Base-by-base conservation (phyloP, 2,888 invertebrate genomes). In the Erannis defoliaria region DNA sequence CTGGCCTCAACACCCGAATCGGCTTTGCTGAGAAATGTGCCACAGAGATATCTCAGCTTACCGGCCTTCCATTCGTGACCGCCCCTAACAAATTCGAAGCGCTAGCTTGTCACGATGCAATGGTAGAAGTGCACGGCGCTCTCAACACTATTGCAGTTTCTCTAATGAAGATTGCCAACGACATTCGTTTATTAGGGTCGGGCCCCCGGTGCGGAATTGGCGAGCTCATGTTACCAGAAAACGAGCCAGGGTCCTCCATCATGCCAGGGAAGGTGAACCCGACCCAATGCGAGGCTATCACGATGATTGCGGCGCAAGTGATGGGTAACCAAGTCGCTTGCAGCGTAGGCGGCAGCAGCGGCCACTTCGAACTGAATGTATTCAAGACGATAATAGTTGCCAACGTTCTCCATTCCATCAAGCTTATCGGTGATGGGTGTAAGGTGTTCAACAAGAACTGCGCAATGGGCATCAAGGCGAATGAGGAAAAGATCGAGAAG, bases 211-310 rank as follows among this genome's bases (percentile, higher is more conserved):
- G 98, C 81, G 99, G 99, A 0, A 93, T 99, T 0, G 99, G 97
- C 0, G 99, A 99, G 90, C 92, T 99, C 0, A 94, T 95, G 63
- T 94, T 99, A 72, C 99, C 99, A 0, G 99, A 99, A 93, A 99
- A 99, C 86, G 99, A 99, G 82, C 99, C 99, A 0, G 99, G 99
- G 2, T 98, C 98, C 79, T 99, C 98, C 12, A 99, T 99, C 71
- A 99, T 99, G 99, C 99, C 99, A 18, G 96, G 98, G 50, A 99
- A 99, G 93, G 98, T 99, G 49, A 99, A 99, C 91, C 99, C 99
- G 4, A 99, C 99, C 0, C 99, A 99, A 84, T 99, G 99, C 88
- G 99, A 99, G 86, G 96, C 99, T 0, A 94, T 99, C 50, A 99
- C 99, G 0, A 99, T 99, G 99, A 96, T 99, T 0, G 96, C 97